Evolutionary conservation across 2,113 vertebrate genomes (phyloP), one percentile per base, ranked within the genome.

Genomic region (Ailurus styani): DNA sequence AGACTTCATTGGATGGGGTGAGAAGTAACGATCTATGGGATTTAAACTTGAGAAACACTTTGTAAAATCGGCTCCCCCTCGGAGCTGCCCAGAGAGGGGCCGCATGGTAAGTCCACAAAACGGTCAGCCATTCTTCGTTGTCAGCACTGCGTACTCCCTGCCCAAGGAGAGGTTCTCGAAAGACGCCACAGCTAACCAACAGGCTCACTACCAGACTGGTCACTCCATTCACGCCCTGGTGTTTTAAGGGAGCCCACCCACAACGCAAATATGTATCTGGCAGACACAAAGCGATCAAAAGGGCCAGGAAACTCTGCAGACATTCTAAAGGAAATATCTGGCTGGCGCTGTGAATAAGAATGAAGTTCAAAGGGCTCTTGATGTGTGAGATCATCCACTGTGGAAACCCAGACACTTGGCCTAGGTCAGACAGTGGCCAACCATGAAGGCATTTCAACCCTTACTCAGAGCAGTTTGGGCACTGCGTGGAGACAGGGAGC

Each of bases 291-390:
- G 87, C 83, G 82, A 73, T 87, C 57, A 47, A 27, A 64, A 52
- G 45, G 73, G 87, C 79, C 85, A 93, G 97, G 93, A 95, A 96
- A 96, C 82, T 25, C 96, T 75, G 79, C 91, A 97, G 95, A 97
- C 96, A 93, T 88, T 97, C 94, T 91, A 68, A 62, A 93, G 94
- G 85, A 95, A 95, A 57, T 77, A 93, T 75, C 96, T 95, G 96
- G 85, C 91, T 55, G 82, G 55, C 34, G 9, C 54, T 31, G 13
- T 20, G n/a, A 83, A 31, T 20, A 54, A 62, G 97, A 87, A 64
- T 54, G 42, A 15, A 55, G 73, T 94, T 96, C 96, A 98, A 92
- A 96, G 93, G 47, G 57, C 85, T 90, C 52, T 14, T 27, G 68
- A 55, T 34, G 45, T 57, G 83, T 96, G 27, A 55, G 87, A 75